Percentiles rank a stretch among this genome's conserved stretches.
These are phyloP conservation scores for Lochmaea capreae DNA, from an alignment of 2,888 invertebrate species.

Conservation along the genomic window DNA sequence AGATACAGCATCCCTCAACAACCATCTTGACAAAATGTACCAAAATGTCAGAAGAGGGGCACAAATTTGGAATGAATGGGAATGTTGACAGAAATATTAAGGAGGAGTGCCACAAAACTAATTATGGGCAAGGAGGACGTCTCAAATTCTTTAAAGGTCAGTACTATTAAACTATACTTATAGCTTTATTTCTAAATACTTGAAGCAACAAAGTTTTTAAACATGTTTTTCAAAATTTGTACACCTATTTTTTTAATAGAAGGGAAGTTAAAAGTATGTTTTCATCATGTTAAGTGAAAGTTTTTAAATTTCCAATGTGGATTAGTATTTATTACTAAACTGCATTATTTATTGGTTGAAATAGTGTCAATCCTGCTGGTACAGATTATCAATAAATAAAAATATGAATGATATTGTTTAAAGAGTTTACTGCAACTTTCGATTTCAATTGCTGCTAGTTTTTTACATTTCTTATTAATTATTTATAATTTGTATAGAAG, in stretches of 20 bases:
- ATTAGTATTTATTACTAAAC: neutral
- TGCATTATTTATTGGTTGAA: neutral
- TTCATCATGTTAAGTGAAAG: constrained; percentile 1
- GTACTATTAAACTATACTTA: constrained; percentile 27
- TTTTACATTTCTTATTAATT: no score
- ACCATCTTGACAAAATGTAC: constrained; percentile 80
- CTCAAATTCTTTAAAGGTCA: constrained; percentile 84
- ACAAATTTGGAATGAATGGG: constrained; percentile 79
- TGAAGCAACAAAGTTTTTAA: neutral
- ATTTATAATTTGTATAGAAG: no score
- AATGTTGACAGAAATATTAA: constrained; percentile 72
- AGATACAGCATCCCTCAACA: constrained; percentile 69
- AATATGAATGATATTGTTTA: neutral
- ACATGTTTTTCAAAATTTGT: neutral
- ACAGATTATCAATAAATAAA: neutral
- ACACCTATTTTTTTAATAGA: neutral
- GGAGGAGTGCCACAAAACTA: constrained; percentile 65
- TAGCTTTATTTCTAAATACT: neutral
- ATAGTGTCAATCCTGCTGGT: neutral
- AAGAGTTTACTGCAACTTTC: neutral
- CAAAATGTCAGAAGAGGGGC: constrained; percentile 76
- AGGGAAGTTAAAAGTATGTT: neutral
- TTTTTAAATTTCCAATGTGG: neutral
- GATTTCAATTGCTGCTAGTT: neutral
- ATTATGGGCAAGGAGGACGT: constrained; percentile 74